These are phyloP conservation scores for Protula sp. DNA, from an alignment of 2,888 invertebrate genomes.

Conservation along the genomic window DNA sequence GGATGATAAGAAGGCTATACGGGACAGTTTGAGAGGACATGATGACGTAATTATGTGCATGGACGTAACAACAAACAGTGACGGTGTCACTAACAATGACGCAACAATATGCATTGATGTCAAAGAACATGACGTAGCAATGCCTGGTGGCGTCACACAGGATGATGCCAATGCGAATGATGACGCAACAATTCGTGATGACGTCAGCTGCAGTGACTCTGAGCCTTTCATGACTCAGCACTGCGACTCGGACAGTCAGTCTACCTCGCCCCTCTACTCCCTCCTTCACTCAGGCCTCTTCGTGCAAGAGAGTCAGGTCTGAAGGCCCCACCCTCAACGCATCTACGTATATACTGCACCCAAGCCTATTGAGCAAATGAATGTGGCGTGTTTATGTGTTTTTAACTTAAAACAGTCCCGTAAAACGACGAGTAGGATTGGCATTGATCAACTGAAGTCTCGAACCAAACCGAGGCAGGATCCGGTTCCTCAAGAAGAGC, in stretches of 20 bases:
- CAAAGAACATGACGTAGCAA: background rate
- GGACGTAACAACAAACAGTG: background rate
- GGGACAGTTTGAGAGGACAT: background rate
- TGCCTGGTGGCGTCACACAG: background rate
- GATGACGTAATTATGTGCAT: background rate
- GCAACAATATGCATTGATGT: too few relatives aligned
- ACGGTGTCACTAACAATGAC: background rate
- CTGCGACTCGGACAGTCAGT: background rate
- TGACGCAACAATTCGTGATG: background rate
- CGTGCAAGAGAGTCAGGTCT: background rate
- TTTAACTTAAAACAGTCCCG: too few relatives aligned
- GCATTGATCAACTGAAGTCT: too few relatives aligned
- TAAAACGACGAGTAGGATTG: too few relatives aligned
- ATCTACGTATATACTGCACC: too few relatives aligned
- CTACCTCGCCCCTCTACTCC: background rate
- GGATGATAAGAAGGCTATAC: background rate
- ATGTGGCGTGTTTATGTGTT: too few relatives aligned
- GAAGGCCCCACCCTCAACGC: too few relatives aligned
- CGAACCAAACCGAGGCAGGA: too few relatives aligned
- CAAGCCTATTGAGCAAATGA: too few relatives aligned
- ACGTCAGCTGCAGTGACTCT: background rate
- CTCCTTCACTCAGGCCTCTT: background rate
- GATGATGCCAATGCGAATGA: too few relatives aligned
- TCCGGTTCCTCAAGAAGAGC: too few relatives aligned
- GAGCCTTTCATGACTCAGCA: background rate